Conservation (phyloP, 2,888 invertebrate genomes). For the Nomada lathburiana region DNA sequence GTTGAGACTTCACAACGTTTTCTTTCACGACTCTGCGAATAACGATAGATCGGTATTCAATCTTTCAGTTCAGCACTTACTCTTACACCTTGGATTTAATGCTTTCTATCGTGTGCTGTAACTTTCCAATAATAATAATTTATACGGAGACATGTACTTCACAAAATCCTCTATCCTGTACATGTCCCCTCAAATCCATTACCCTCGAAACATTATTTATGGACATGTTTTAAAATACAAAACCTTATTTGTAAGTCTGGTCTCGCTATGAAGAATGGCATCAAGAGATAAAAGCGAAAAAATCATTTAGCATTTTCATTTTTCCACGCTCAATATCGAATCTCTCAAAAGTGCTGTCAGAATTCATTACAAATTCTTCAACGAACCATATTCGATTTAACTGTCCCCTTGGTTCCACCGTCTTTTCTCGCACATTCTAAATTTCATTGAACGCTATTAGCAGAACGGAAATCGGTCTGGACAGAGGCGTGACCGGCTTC, state of each 20-base stretch:
- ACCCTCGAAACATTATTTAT: background rate
- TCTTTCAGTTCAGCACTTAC: no score
- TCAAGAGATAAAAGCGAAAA: no score
- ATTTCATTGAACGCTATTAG: background rate
- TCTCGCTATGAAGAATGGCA: no score
- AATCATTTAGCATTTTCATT: no score
- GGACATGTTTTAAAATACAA: background rate
- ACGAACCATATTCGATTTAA: background rate
- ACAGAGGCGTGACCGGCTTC: constrained; percentile 43
- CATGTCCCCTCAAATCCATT: background rate
- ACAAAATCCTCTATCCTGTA: no score
- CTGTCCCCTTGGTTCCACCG: background rate
- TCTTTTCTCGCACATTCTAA: background rate
- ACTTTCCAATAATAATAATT: no score
- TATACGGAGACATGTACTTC: no score
- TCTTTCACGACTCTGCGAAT: background rate
- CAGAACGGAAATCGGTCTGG: constrained; percentile 5
- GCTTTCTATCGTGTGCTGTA: no score
- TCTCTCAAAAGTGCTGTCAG: no score
- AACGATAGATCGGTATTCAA: constrained; percentile 1
- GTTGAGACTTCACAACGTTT: constrained; percentile 33
- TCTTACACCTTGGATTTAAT: no score
- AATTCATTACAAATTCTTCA: background rate
- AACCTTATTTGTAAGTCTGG: background rate
- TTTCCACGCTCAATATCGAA: no score